Conservation (phyloP, 2,888 invertebrate species). For the Lydus trimaculatus region DNA sequence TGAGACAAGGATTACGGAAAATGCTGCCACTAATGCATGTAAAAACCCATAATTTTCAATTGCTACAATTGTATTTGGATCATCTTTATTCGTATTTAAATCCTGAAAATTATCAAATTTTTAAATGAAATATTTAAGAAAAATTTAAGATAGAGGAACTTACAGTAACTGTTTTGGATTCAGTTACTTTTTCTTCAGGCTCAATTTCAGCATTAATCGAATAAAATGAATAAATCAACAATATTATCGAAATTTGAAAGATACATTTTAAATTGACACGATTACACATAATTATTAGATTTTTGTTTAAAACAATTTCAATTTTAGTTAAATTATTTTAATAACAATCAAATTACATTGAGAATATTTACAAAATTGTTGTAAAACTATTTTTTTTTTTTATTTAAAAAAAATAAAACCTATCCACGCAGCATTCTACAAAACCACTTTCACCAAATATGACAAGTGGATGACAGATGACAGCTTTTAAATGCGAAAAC, state of each 20-base stretch:
- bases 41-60: constrained; percentile 76
- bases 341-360: not conserved
- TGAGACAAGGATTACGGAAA: constrained; percentile 96
- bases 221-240: constrained; percentile 19
- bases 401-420: not conserved
- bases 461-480: not conserved
- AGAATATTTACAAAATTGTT: not conserved
- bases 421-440: not conserved
- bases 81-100: not conserved
- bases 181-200: constrained; percentile 43
- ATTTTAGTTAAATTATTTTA: not conserved
- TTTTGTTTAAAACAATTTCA: not conserved
- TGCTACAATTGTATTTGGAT: constrained; percentile 26
- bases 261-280: not conserved
- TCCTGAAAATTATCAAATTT: not conserved
- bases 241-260: constrained; percentile 21
- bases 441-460: not conserved
- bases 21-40: constrained; percentile 93
- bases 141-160: constrained; percentile 17
- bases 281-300: not conserved
- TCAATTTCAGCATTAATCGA: constrained; percentile 41
- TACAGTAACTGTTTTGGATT: constrained; percentile 39
- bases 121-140: constrained; percentile 15
- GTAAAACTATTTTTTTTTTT: not conserved
- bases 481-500: not conserved